Evolutionary conservation across 2,888 invertebrate species (phyloP).

Genomic region (Gisinianus flammeolus): DNA sequence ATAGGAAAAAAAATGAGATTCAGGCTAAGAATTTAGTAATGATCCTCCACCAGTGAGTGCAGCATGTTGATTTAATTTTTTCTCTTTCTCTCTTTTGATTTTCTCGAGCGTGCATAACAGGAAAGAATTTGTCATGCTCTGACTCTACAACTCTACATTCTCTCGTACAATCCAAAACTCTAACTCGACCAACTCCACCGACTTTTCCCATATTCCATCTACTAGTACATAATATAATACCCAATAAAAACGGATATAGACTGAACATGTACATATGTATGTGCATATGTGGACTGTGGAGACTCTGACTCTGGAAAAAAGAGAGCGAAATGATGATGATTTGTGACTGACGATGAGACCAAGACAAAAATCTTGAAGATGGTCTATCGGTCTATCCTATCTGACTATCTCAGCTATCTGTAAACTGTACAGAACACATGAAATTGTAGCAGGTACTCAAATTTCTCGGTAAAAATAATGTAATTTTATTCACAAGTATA

Average conservation of each 20-base stretch:
- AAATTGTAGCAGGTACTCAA: neutral
- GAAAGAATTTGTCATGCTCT: slow-evolving; percentile 51
- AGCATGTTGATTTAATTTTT: slow-evolving; percentile 29
- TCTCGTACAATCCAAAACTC: neutral
- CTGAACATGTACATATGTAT: neutral
- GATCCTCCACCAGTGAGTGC: slow-evolving; percentile 2
- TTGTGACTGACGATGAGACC: neutral
- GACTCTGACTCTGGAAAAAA: neutral
- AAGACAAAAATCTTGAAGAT: neutral
- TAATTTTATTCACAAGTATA: no score
- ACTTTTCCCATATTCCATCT: neutral
- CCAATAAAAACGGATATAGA: no score
- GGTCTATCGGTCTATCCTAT: no score
- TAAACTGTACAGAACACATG: neutral
- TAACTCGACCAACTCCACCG: no score
- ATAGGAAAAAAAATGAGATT: neutral
- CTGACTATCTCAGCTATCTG: no score
- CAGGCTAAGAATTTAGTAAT: slow-evolving; percentile 2
- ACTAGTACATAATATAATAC: neutral
- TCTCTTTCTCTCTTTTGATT: slow-evolving; percentile 31
- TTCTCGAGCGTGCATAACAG: slow-evolving; percentile 41
- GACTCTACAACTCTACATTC: slow-evolving; percentile 2
- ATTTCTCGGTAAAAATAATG: neutral
- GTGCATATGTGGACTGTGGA: neutral
- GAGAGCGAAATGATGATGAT: neutral